Evolutionary conservation across 2,888 invertebrate species (phyloP), one percentile per base, ranked within the genome.

Genomic region (Eulithis testata): DNA sequence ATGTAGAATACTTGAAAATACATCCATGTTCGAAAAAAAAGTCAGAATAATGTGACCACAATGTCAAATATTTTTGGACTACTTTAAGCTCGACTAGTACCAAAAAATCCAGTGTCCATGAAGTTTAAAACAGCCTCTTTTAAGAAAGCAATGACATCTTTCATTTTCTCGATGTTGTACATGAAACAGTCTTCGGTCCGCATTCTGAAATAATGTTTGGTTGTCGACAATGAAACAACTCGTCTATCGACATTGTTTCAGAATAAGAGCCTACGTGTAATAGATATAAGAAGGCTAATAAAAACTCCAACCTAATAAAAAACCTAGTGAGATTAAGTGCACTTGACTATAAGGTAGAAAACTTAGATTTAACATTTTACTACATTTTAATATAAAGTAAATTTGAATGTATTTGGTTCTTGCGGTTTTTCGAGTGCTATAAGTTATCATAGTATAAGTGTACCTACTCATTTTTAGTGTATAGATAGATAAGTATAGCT

Each of bases 251-350:
- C 31, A 31, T 31, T 4, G 31, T 31, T 31, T 40, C 40, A 40
- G 40, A 40, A 8, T 40, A 40, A 40, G 9, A 40, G 40, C 40
- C 40, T 69, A 49, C 14, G 14, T 21, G 37, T 59, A 50, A 45
- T 58, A 55, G 50, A 70, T 74, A 70, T 80, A 82, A 76, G 77
- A 71, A 77, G 68, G 79, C 79, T 81, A 76, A 79, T 75, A 51
- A 74, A 75, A 76, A 78, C 71, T 77, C 70, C 72, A 85, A 83
- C 79, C 74, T 40, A 83, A 78, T 72, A 88, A 86, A 77, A 84
- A 83, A 77, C 65, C 86, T 88, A 90, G 90, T 90, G 88, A 88
- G 89, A 85, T 73, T 83, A 91, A 91, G 91, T 91, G 91, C 91
- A 91, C 91, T 91, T 91, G 88, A 84, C 79, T 81, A 76, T 85